Base-by-base conservation (phyloP, 2,888 invertebrate genomes). In the Protonemura montana region DNA sequence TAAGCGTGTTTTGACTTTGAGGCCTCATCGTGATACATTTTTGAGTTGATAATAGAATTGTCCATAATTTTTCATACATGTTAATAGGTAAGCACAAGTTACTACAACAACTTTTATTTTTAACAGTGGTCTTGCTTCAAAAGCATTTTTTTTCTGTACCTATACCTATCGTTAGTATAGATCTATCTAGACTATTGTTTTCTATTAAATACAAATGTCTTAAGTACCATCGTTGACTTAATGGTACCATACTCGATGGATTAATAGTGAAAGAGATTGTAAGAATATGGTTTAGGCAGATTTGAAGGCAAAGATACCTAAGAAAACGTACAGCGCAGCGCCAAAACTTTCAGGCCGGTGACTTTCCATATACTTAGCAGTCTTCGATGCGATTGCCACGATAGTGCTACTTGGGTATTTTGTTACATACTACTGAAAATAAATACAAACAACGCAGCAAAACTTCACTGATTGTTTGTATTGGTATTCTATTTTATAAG, bases 301-400 rank as follows among this genome's bases (percentile, higher is more conserved):
- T 29, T 10, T 81, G n/a, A 81, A 81, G 29, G 29, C 81, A 13
- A 81, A 81, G 81, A 81, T 10, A 81, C 81, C 30, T 30, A 81
- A 81, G n/a, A 28, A 81, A 30, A 81, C 35, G 5, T n/a, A 81
- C 25, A 29, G 81, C 28, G 3, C 35, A 35, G 10, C 35, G 35
- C 5, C 35, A 35, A 35, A 35, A 35, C 35, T 10, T 35, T 35
- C 35, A 3, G 10, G 35, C 35, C 35, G 35, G 3, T 35, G 35
- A 35, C 10, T 10, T 35, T 10, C 3, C 35, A 10, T 35, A 35
- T 13, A 21, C 7, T 81, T 81, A 81, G 81, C 59, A 59, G 59
- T 59, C 59, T 59, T 59, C 59, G 21, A 21, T 59, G 59, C 16
- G 59, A 59, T 59, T 59, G 59, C 59, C 59, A 59, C 13, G 59